These are phyloP conservation scores for Endomychus coccineus DNA, from an alignment of 2,888 invertebrate species.

Conservation along the genomic window DNA sequence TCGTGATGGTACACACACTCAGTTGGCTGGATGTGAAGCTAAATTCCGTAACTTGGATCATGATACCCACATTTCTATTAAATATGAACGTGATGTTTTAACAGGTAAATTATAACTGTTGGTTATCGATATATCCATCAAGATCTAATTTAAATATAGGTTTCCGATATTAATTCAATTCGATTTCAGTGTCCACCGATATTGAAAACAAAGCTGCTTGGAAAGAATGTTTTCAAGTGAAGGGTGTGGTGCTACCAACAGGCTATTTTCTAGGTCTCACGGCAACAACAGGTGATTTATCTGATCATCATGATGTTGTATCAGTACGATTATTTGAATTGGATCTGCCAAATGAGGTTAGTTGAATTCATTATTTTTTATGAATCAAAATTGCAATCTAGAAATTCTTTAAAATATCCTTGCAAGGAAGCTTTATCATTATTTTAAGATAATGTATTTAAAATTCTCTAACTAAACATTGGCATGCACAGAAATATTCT, in stretches of 20 bases:
- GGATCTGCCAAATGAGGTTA: constrained; percentile 44
- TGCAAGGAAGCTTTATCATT: too few relatives aligned
- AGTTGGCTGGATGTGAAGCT: constrained; percentile 93
- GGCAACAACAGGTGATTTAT: constrained; percentile 94
- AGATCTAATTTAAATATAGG: too few relatives aligned
- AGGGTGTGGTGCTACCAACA: constrained; percentile 85
- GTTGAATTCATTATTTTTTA: too few relatives aligned
- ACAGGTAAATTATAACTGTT: constrained; percentile 51
- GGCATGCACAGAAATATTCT: too few relatives aligned
- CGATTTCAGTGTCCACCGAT: constrained; percentile 72
- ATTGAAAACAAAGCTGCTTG: constrained; percentile 86
- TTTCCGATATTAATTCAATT: constrained; percentile 15
- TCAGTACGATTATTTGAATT: constrained; percentile 89
- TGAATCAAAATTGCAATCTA: too few relatives aligned
- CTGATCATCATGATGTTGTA: constrained; percentile 93
- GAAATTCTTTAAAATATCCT: too few relatives aligned
- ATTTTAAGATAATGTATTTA: too few relatives aligned
- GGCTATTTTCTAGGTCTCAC: constrained; percentile 92
- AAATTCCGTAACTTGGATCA: constrained; percentile 86
- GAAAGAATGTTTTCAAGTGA: constrained; percentile 87
- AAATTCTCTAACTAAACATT: too few relatives aligned
- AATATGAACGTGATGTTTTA: constrained; percentile 85
- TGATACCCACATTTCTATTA: constrained; percentile 83
- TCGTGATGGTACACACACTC: constrained; percentile 95
- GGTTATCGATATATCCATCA: too few relatives aligned